phyloP scores from a whole-genome alignment of 2,113 vertebrate genomes.

The Hepsetus odoe region DNA sequence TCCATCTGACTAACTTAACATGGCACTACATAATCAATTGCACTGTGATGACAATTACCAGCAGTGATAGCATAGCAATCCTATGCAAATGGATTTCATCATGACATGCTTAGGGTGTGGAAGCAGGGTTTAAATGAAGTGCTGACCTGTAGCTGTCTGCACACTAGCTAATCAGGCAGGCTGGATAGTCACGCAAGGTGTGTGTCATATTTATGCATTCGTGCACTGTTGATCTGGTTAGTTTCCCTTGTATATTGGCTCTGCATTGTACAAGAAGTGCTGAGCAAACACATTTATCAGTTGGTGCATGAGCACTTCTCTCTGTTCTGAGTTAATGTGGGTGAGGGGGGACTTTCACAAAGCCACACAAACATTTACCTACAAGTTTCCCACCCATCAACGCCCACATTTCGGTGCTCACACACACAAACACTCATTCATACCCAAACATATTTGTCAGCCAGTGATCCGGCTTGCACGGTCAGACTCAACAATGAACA shows the following conservation, averaged over 20 bases:
- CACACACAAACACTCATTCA: background rate
- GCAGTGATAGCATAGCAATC: too few species aligned
- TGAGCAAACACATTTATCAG: constrained; percentile 37
- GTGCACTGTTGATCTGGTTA: background rate
- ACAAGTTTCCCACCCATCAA: constrained; percentile 18
- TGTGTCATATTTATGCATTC: background rate
- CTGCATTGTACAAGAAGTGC: background rate
- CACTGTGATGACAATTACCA: too few species aligned
- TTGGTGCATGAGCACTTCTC: background rate
- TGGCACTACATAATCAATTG: too few species aligned
- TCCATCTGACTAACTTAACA: too few species aligned
- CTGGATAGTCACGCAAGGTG: background rate
- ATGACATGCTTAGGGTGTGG: too few species aligned
- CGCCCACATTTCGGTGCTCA: background rate
- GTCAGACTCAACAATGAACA: constrained; percentile 1
- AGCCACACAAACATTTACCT: constrained; percentile 42
- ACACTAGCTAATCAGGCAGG: background rate
- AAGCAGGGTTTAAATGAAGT: too few species aligned
- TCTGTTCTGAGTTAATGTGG: constrained; percentile 6
- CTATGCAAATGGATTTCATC: too few species aligned
- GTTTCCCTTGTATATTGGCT: background rate
- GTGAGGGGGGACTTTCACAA: constrained; percentile 37
- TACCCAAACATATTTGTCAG: background rate
- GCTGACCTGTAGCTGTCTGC: too few species aligned
- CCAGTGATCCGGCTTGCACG: background rate